Conservation (phyloP, 2,113 vertebrate genomes). For the Malaclemys terrapin region DNA sequence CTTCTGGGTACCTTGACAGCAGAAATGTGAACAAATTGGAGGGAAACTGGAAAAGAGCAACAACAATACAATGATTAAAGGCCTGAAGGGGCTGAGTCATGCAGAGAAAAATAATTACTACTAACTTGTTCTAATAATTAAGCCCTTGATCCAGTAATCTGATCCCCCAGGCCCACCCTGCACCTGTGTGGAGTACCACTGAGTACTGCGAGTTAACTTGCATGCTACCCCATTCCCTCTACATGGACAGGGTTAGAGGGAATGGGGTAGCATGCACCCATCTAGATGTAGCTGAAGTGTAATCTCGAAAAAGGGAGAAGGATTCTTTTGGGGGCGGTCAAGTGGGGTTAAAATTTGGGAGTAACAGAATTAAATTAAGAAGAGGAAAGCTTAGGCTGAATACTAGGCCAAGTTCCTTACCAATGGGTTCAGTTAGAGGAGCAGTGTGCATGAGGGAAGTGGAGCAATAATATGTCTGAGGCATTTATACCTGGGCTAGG, state of each 20-base stretch:
- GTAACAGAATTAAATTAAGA: rapidly evolving
- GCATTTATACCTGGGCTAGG: rapidly evolving
- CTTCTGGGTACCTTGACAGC: rapidly evolving
- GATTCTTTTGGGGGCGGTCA: not conserved
- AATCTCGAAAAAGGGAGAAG: not conserved
- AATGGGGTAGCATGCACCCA: not conserved
- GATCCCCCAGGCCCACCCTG: not conserved
- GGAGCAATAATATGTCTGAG: not conserved
- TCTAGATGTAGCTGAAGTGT: not conserved
- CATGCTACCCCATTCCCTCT: not conserved
- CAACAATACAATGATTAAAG: not conserved
- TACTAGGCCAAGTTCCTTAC: not conserved
- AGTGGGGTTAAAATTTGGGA: not conserved
- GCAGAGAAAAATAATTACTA: not conserved
- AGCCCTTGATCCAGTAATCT: not conserved
- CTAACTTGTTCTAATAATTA: not conserved
- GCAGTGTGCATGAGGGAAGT: not conserved
- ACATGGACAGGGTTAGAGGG: not conserved
- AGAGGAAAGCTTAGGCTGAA: not conserved
- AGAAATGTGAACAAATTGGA: not conserved
- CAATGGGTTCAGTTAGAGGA: not conserved
- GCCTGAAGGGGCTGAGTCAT: not conserved
- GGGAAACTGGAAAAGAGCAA: not conserved
- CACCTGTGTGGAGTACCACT: not conserved
- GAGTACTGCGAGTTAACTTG: too few relatives aligned